A percentile compares a stretch with the other conserved stretches of the same genome.
These are phyloP conservation scores for Myopa testacea DNA, from an alignment of 2,888 invertebrate genomes.

Conservation along the genomic window DNA sequence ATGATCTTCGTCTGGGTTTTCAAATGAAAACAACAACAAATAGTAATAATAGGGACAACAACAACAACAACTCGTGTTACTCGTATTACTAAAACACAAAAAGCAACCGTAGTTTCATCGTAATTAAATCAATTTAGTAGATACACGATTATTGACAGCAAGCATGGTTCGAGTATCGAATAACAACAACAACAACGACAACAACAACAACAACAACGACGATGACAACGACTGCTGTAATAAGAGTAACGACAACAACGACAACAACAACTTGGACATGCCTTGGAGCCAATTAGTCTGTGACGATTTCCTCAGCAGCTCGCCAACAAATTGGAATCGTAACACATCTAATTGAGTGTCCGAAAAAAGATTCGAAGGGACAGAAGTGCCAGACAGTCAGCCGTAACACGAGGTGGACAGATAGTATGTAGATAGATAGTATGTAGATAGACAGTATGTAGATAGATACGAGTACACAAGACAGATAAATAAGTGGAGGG, in stretches of 20 bases:
- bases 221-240: background rate
- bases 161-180: background rate
- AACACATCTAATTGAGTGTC: conserved; percentile 13
- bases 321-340: conserved; percentile 38
- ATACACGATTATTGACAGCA: no score
- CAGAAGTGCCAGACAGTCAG: background rate
- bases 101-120: no score
- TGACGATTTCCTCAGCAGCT: conserved; percentile 42
- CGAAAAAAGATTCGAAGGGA: background rate
- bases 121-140: no score
- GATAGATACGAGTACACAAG: no score
- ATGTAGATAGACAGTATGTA: background rate
- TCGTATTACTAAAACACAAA: no score
- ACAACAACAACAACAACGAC: background rate
- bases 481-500: no score
- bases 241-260: background rate
- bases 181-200: background rate
- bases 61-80: no score
- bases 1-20: no score
- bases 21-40: no score
- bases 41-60: no score
- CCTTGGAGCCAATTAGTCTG: conserved; percentile 44
- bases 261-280: background rate
- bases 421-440: no score
- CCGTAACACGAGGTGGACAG: background rate